phyloP scores from a whole-genome alignment of 2,797 vertebrate species.

The Scomberomorus guttatus region DNA sequence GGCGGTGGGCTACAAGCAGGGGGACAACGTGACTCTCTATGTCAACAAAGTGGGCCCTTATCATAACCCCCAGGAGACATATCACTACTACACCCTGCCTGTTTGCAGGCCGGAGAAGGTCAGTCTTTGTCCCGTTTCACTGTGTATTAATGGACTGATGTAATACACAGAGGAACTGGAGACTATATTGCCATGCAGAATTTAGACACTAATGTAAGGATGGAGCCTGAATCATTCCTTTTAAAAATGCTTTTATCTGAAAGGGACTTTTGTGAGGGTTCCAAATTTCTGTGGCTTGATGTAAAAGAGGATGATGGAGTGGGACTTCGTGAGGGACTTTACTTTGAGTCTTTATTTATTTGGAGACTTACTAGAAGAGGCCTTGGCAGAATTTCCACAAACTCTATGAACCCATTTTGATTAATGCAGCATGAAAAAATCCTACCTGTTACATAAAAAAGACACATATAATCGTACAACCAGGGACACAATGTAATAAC shows the following conservation, averaged over 20 bases:
- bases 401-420: not conserved
- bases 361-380: not conserved
- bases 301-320: no score
- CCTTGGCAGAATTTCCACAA: not conserved
- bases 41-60: conserved; percentile 98
- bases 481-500: not conserved
- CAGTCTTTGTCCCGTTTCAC: conserved; percentile 55
- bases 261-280: not conserved
- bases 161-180: not conserved
- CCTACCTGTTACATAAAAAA: not conserved
- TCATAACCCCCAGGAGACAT: conserved; percentile 96
- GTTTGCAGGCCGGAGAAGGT: conserved; percentile 93
- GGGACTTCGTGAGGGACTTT: no score
- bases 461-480: no score
- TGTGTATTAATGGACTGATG: conserved; percentile 2
- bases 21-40: conserved; percentile 90
- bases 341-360: not conserved
- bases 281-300: not conserved
- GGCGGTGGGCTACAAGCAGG: conserved; percentile 85
- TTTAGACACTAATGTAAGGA: not conserved
- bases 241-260: not conserved
- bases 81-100: conserved; percentile 94
- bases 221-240: not conserved
- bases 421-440: not conserved
- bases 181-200: conserved; percentile 14